A percentile compares a stretch with the other conserved stretches of the same genome.
Conservation (phyloP, 1,140 invertebrate genomes). For the Carposina sasakii region DNA sequence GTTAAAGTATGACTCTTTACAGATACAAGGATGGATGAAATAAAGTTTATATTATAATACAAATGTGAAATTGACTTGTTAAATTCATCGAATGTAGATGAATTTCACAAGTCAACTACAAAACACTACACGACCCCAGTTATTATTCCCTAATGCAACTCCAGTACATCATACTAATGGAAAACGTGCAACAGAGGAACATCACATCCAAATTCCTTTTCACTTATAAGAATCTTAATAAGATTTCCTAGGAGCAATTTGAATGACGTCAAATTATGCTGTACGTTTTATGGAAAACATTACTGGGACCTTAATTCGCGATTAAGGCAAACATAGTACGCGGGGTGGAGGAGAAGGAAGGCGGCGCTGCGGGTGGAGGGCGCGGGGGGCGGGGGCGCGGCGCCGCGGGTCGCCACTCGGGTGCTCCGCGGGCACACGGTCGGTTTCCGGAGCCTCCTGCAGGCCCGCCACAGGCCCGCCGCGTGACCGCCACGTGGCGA, state of each 20-base stretch:
- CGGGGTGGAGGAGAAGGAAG: constrained; percentile 67
- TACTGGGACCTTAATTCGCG: constrained; percentile 68
- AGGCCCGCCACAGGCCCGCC: constrained; percentile 45
- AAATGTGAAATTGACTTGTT: too few relatives aligned
- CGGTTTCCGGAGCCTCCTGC: constrained; percentile 47
- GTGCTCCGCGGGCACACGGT: constrained; percentile 66
- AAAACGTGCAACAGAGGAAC: too few relatives aligned
- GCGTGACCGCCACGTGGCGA: constrained; percentile 60
- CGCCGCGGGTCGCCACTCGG: constrained; percentile 62
- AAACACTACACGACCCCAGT: too few relatives aligned
- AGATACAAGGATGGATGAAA: too few relatives aligned
- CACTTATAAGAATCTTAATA: constrained; percentile 23
- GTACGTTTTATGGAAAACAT: constrained; percentile 65
- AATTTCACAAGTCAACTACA: too few relatives aligned
- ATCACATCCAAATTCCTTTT: constrained; percentile 14
- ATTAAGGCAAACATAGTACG: constrained; percentile 71
- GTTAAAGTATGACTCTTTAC: too few relatives aligned
- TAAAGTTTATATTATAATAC: too few relatives aligned
- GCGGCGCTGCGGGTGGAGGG: constrained; percentile 43
- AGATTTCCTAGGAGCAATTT: too few relatives aligned
- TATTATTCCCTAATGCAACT: too few relatives aligned
- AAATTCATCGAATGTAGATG: too few relatives aligned
- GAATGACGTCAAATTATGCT: constrained; percentile 62
- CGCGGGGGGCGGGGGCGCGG: constrained; percentile 44
- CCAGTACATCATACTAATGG: too few relatives aligned